Base-by-base conservation (phyloP, 2,888 invertebrate genomes). In the Eulithis prunata region DNA sequence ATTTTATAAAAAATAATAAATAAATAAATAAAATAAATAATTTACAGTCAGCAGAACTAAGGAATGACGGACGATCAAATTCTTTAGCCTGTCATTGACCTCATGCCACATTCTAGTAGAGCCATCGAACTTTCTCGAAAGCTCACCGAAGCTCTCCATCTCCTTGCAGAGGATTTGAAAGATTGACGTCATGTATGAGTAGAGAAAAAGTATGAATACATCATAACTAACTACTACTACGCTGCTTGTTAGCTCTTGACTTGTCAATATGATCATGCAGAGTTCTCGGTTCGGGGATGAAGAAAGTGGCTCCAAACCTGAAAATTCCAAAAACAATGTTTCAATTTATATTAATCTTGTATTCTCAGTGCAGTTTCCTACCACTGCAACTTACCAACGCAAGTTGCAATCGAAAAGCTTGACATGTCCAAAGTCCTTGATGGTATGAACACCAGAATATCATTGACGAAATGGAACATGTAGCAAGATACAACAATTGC, bases 161-260 rank as follows among this genome's bases (percentile, higher is more conserved):
- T 84, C 84, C 66, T 78, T 68, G 55, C 66, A 63, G 1, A 82
- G 77, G 0, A 82, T 72, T 60, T 75, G 69, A 47, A 75, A 82
- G 67, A 81, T 75, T 10, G 73, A 65, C 2, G 83, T 76, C 0
- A 79, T 79, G 47, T 84, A 82, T 11, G 78, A 75, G 32, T 80
- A 77, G 3, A 83, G 61, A 32, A 84, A 81, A 6, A 84, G 66
- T 36, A 82, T 64, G 0, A 72, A 71, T 6, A 72, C 71, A 61
- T 82, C 81, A 57, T 78, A 83, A 14, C 75, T 75, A 4, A 57
- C 66, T 4, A 81, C 75, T 1, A 57, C 69, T 0, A 79, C 60
- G 4, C 74, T 70, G 0, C 75, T 71, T 14, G 73, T 76, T 0
- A 81, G 38, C 65, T 77, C 80, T 79, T 83, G 81, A 6, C 66